Percentiles rank a stretch among this genome's conserved stretches.
These are phyloP conservation scores for Chrysaora quinquecirrha DNA, from an alignment of 30 jellyfish, hydroid and myxozoan genomes.

Conservation along the genomic window DNA sequence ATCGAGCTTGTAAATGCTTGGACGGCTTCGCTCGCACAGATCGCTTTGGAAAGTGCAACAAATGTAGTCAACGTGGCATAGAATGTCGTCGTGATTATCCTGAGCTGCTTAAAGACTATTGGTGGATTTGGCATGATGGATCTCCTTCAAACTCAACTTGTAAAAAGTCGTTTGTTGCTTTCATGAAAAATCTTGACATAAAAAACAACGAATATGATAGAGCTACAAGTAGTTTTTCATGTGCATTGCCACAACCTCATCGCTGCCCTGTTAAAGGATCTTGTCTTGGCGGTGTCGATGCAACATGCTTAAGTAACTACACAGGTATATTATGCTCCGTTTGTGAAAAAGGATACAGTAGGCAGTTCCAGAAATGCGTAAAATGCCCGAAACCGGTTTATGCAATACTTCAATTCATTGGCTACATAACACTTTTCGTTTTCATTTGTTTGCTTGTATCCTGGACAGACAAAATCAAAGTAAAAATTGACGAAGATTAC, in stretches of 20 bases:
- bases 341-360: conserved; percentile 38
- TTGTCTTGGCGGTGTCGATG: conserved; percentile 56
- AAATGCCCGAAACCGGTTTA: conserved; percentile 35
- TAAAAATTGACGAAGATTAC: background rate
- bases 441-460: conserved; percentile 28
- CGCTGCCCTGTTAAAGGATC: conserved; percentile 53
- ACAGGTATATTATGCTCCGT: conserved; percentile 63
- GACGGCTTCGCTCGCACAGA: conserved; percentile 39
- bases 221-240: conserved; percentile 1
- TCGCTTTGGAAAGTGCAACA: conserved; percentile 61
- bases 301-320: conserved; percentile 36
- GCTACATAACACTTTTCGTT: conserved; percentile 14
- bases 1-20: conserved; percentile 56
- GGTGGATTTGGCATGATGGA: conserved; percentile 47
- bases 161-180: background rate
- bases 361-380: conserved; percentile 33
- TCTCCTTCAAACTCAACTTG: conserved; percentile 7
- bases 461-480: conserved; percentile 43
- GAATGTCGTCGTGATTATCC: conserved; percentile 29
- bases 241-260: conserved; percentile 41
- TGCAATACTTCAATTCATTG: conserved; percentile 19
- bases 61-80: conserved; percentile 42
- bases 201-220: conserved; percentile 12
- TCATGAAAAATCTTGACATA: conserved; percentile 32
- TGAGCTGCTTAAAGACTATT: conserved; percentile 19